Conservation (phyloP, 2,113 vertebrate genomes). For the Plecturocebus donacophilus region DNA sequence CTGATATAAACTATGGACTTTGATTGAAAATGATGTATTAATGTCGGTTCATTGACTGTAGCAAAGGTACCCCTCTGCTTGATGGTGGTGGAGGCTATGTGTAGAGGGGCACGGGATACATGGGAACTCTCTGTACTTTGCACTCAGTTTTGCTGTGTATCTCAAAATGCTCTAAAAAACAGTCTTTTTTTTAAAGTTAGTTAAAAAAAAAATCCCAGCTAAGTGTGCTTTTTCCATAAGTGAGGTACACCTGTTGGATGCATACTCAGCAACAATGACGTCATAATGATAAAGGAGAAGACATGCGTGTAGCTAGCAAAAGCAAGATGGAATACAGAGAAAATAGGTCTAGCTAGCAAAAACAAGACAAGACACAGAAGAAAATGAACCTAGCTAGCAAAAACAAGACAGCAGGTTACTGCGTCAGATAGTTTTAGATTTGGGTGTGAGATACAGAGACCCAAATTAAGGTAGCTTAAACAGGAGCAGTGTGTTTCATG, state of each 20-base stretch:
- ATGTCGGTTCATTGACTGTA: not conserved
- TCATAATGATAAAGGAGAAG: not conserved
- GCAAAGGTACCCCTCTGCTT: not conserved
- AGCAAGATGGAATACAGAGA: no score
- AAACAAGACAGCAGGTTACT: not conserved
- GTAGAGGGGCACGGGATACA: not conserved
- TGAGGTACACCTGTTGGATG: not conserved
- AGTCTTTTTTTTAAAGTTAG: not conserved
- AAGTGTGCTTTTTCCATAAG: not conserved
- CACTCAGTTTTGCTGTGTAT: not conserved
- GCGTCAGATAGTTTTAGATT: not conserved
- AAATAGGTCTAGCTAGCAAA: not conserved
- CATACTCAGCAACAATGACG: not conserved
- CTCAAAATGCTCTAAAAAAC: not conserved
- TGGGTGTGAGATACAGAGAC: not conserved
- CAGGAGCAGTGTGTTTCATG: not conserved
- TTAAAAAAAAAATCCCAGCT: not conserved
- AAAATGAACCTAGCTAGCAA: not conserved
- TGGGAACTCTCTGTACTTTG: not conserved
- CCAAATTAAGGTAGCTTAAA: not conserved
- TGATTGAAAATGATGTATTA: not conserved
- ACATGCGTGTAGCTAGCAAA: not conserved
- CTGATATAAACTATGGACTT: not conserved
- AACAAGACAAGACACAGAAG: no score
- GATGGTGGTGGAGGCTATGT: not conserved